Evolutionary conservation across 2,797 vertebrate species (phyloP).

Genomic region (Astyanax mexicanus): DNA sequence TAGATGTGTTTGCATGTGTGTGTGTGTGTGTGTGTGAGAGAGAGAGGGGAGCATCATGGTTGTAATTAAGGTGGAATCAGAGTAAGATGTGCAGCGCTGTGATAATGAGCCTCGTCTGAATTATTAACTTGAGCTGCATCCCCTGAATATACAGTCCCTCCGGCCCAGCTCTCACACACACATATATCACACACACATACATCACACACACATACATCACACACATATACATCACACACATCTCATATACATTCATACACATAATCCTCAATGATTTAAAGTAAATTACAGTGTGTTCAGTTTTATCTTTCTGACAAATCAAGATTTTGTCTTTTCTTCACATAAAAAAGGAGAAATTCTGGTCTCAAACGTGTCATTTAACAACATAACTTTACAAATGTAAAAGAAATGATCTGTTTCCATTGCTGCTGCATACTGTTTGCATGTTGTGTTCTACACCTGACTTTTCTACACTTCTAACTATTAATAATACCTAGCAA

Average conservation of each 20-base stretch:
- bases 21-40: neutral
- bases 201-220: neutral
- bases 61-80: conserved; percentile 64
- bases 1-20: too few species aligned
- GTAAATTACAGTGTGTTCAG: too few species aligned
- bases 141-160: conserved; percentile 52
- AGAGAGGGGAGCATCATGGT: conserved; percentile 48
- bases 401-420: too few species aligned
- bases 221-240: conserved; percentile 33
- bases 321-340: too few species aligned
- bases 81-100: conserved; percentile 58
- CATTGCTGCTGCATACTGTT: too few species aligned
- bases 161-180: conserved; percentile 51
- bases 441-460: too few species aligned
- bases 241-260: too few species aligned
- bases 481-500: too few species aligned
- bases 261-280: too few species aligned
- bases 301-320: too few species aligned
- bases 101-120: conserved; percentile 66
- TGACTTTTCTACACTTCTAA: neutral
- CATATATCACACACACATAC: conserved; percentile 36
- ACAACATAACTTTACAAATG: neutral
- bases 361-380: too few species aligned
- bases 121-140: conserved; percentile 63
- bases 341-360: too few species aligned